These are phyloP conservation scores for Psettodes erumei DNA, from an alignment of 2,113 vertebrate genomes.

Conservation along the genomic window DNA sequence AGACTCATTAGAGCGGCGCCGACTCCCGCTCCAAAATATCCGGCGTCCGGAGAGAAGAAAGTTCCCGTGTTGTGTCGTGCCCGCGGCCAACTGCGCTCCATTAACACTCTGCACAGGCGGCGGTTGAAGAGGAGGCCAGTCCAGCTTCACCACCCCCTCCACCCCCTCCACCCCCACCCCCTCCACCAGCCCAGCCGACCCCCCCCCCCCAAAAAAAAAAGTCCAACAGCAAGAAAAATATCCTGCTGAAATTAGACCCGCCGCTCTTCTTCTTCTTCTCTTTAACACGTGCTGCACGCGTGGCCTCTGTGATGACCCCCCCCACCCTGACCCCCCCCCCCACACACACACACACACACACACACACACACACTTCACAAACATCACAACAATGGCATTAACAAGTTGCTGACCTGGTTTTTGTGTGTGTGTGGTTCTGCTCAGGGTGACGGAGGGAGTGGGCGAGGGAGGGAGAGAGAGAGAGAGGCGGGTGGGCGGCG, in stretches of 20 bases:
- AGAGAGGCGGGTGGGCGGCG: constrained; percentile 37
- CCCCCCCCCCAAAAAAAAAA: too few species aligned
- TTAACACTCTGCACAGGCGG: constrained; percentile 14
- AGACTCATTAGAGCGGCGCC: constrained; percentile 19
- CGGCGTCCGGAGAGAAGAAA: neutral
- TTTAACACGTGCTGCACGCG: constrained; percentile 45
- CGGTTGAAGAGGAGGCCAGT: constrained; percentile 25
- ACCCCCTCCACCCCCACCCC: neutral
- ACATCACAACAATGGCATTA: constrained; percentile 72
- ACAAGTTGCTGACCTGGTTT: constrained; percentile 80
- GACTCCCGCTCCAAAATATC: constrained; percentile 36
- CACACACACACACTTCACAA: constrained; percentile 51
- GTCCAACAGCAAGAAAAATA: constrained; percentile 9
- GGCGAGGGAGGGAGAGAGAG: constrained; percentile 38
- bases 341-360: too few species aligned
- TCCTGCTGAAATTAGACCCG: constrained; percentile 49
- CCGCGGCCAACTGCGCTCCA: neutral
- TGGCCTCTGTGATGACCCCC: too few species aligned
- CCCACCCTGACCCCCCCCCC: too few species aligned
- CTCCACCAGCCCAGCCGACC: neutral
- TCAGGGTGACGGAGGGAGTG: constrained; percentile 57
- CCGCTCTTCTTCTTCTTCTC: constrained; percentile 51
- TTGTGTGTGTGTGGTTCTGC: constrained; percentile 65
- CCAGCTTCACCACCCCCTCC: constrained; percentile 5
- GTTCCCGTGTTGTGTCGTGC: constrained; percentile 4